Evolutionary conservation across 2,888 invertebrate genomes (phyloP), one percentile per base, ranked within the genome.

Genomic region (Laspeyria flexula): DNA sequence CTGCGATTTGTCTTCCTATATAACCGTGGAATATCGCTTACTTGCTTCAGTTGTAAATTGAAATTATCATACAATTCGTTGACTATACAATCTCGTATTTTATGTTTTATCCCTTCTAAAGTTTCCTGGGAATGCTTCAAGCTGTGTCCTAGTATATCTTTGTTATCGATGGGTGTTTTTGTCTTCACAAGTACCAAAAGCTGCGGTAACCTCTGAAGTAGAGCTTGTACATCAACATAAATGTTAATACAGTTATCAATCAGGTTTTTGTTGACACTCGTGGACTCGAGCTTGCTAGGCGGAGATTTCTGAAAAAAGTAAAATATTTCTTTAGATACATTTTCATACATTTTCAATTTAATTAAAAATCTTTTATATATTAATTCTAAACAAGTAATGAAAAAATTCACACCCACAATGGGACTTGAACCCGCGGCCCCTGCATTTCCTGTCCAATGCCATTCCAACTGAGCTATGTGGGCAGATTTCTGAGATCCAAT

Each of bases 1-100:
- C 96, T 97, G 58, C 97, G 94, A 81, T 99, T 99, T 0, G 99
- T 99, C 83, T 98, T 96, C 45, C 98, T 93, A 83, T 97, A 99
- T 47, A 99, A 90, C 57, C 99, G 93, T 1, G 99, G 99, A 84
- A 99, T 97, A 81, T 99, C 98, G 67, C 95, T 96, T 3, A 99
- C 98, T 93, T 96, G 96, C 59, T 95, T 95, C 65, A 97, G 91
- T 65, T 95, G 94, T 16, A 91, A 82, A 42, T 94, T 90, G 73
- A 95, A 85, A 64, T 83, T 78, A 35, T 83, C 80, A 66, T 73
- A 89, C 48, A 92, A 58, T 71, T 90, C 91, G 47, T 79, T 83
- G 1, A 90, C 87, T 65, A 92, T 86, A 70, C 86, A 86, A 46
- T 86, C 84, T 52, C 74, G 83, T 35, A 91, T 80, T 70, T 81